phyloP scores from a whole-genome alignment of 2,797 vertebrate species.

The Poecilia gillii region DNA sequence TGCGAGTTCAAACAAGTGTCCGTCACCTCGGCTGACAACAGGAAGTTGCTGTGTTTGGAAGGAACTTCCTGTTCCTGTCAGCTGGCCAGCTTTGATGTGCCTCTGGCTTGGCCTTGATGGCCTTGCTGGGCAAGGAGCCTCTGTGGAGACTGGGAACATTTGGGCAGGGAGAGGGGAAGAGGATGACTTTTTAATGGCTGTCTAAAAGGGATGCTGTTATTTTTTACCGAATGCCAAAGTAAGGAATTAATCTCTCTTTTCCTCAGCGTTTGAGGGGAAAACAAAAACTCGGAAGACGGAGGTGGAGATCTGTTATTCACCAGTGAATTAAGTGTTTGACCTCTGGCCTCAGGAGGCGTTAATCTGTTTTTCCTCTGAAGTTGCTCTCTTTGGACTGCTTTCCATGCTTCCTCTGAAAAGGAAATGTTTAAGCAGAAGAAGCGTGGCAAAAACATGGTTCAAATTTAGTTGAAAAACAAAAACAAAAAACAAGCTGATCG shows the following conservation, averaged over 20 bases:
- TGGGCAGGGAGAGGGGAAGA: slow-evolving; percentile 14
- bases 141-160: slow-evolving; percentile 66
- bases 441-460: neutral
- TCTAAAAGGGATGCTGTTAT: slow-evolving; percentile 70
- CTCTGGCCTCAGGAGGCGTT: slow-evolving; percentile 34
- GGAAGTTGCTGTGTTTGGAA: slow-evolving; percentile 81
- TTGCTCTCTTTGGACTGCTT: slow-evolving; percentile 10
- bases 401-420: slow-evolving; percentile 10
- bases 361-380: slow-evolving; percentile 39
- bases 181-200: slow-evolving; percentile 62
- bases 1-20: slow-evolving; percentile 81
- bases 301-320: slow-evolving; percentile 57
- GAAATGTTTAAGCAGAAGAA: neutral
- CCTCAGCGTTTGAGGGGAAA: slow-evolving; percentile 57
- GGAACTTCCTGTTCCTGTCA: slow-evolving; percentile 84
- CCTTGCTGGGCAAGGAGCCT: slow-evolving; percentile 62
- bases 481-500: too few species aligned
- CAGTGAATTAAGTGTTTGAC: slow-evolving; percentile 45
- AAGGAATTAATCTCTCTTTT: slow-evolving; percentile 58
- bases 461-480: neutral
- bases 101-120: slow-evolving; percentile 74
- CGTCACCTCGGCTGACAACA: slow-evolving; percentile 84
- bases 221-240: slow-evolving; percentile 67
- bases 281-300: slow-evolving; percentile 60
- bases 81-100: slow-evolving; percentile 81